Evolutionary conservation across 92 coral and sea anemone species (phyloP), one percentile per base, ranked within the genome.

Genomic region (Zoanthus sansibaricus): DNA sequence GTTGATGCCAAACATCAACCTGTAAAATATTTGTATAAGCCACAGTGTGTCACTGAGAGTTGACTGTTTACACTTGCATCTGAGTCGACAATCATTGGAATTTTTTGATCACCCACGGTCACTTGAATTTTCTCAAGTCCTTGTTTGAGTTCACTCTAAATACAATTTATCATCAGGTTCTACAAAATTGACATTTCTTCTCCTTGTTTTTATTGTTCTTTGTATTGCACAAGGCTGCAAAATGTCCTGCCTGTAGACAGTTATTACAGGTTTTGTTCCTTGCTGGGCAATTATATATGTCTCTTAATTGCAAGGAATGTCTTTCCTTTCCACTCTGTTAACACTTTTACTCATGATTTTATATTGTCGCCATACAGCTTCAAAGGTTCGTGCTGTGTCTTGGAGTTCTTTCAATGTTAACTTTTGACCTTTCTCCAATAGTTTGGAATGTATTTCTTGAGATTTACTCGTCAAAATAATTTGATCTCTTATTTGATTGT

Each of bases 11-110:
- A 33, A 33, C 42, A 67, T 67, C 72, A 67, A n/a, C 10, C 82
- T n/a, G 17, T 87, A n/a, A n/a, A 51, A 30, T 82, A 79, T 37
- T 82, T 33, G 61, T 79, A 87, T 31, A 79, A 25, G 4, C 90
- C 90, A 10, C 77, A 51, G 74, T 55, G 75, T 33, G 3, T 33
- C 42, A 33, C 42, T n/a, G 42, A 33, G 3, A 33, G 42, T 33
- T 1, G 42, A 52, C 0, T 33, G 42, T 33, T 33, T 33, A 33
- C 42, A 33, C 42, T 33, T 33, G 42, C 42, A 33, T 3, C 42
- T 33, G 42, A 33, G 42, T 33, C 1, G 3, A 33, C 42, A 33
- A 33, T 33, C 42, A 33, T 33, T 33, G 59, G 5, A 52, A 52
- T 52, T 52, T 52, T 1, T 6, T 52, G 59, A 52, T 3, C 42